Base-by-base conservation (phyloP, 2,888 invertebrate species). In the Periphyllus acericola region DNA sequence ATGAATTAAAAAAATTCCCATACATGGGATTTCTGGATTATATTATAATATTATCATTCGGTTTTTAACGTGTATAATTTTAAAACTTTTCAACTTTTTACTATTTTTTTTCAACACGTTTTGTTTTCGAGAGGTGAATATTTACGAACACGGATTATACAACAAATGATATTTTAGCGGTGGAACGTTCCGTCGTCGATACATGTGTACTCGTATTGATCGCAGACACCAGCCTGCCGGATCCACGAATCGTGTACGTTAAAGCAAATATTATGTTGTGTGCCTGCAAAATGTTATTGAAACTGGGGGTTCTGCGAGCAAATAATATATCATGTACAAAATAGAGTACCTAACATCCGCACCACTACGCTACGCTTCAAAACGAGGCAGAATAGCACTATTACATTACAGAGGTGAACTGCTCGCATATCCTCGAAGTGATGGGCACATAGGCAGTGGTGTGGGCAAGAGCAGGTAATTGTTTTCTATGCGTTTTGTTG, bases 1-100 rank as follows among this genome's bases (percentile, higher is more conserved):
- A 55, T n/a, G 74, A 83, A 83, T 83, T 83, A 83, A 83, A 83
- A 83, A 75, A 66, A n/a, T n/a, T 46, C 32, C 40, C 75, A 66
- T 66, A 32, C 40, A 76, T 66, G 75, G 66, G 36, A 84, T 75
- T 6, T 60, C 4, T 25, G 46, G 17, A 60, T 14, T 14, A 46
- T 46, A 46, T 46, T 21, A 60, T 60, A 60, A 21, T 60, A 52
- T 52, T 25, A 19, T n/a, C n/a, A n/a, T n/a, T n/a, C n/a, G 60
- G 21, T 46, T 46, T 36, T 36, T 46, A 11, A 60, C 46, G 9
- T 25, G 60, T 60, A 21, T 6, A 25, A 25, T 60, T 60, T 25
- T 3, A 25, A 21, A 5, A 25, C 4, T 60, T 60, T 60, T 25
- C 5, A 60, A 21, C 5, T 60, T 25, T 21, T 60, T 5, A 60